Evolutionary conservation across 2,113 vertebrate genomes (phyloP).

Genomic region (Toxostoma redivivum): DNA sequence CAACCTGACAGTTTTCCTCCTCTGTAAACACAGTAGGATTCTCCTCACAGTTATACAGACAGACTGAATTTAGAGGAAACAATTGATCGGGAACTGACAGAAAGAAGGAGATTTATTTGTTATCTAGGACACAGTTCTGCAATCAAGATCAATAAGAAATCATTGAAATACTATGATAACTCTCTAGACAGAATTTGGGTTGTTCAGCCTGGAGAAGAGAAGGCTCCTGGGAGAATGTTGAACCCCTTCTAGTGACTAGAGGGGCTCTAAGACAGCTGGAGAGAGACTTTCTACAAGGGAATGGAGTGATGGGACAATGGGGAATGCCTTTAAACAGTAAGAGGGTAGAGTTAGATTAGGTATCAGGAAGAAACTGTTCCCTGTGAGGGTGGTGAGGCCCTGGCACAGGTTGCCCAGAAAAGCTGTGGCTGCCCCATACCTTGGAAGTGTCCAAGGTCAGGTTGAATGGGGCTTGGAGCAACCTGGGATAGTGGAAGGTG

Average conservation of each 20-base stretch:
- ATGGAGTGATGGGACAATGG: background rate
- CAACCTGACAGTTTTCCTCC: background rate
- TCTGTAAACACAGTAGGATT: background rate
- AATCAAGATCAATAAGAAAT: background rate
- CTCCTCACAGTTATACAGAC: background rate
- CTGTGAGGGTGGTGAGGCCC: accelerated
- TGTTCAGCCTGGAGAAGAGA: background rate
- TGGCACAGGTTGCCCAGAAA: background rate
- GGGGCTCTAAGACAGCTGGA: background rate
- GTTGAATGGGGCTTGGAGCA: accelerated
- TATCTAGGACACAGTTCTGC: background rate
- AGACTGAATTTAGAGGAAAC: background rate
- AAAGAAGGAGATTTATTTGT: background rate
- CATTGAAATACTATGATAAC: background rate
- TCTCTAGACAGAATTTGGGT: background rate
- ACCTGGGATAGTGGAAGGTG: background rate
- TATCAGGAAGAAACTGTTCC: background rate
- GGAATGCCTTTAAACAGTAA: background rate
- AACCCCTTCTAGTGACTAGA: background rate
- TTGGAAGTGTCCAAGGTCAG: background rate
- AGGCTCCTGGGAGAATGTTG: background rate
- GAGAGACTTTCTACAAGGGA: background rate
- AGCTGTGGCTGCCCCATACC: background rate
- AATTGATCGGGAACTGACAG: background rate
- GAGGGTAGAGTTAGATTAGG: background rate